A percentile compares a stretch with the other conserved stretches of the same genome.
Evolutionary conservation across 1,140 invertebrate species (phyloP).

Genomic region (Dreissena rostriformis): DNA sequence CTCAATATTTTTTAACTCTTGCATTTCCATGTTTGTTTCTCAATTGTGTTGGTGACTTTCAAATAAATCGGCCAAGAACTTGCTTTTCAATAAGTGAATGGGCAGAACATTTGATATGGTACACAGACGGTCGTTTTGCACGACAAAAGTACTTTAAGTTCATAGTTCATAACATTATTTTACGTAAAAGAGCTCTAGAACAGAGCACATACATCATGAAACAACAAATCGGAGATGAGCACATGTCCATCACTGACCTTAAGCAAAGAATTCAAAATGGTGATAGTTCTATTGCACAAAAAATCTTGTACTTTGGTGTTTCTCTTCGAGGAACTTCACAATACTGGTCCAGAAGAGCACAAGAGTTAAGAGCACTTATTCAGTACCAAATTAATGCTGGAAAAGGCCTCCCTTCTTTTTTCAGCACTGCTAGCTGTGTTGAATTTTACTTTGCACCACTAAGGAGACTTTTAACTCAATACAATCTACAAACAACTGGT

Average conservation of each 20-base stretch:
- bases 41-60: constrained; percentile 46
- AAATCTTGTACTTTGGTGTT: constrained; percentile 56
- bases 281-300: constrained; percentile 48
- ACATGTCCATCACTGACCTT: constrained; percentile 38
- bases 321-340: constrained; percentile 38
- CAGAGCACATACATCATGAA: constrained; percentile 38
- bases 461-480: constrained; percentile 9
- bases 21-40: constrained; percentile 58
- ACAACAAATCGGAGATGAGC: constrained; percentile 58
- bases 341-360: constrained; percentile 53
- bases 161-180: constrained; percentile 60
- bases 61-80: constrained; percentile 52
- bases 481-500: neutral
- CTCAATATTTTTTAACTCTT: constrained; percentile 52
- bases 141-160: constrained; percentile 61
- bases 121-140: constrained; percentile 56
- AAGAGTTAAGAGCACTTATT: constrained; percentile 54
- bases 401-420: constrained; percentile 50
- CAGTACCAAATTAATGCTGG: constrained; percentile 58
- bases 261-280: constrained; percentile 43
- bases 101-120: constrained; percentile 60
- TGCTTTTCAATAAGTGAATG: constrained; percentile 51
- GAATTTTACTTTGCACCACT: constrained; percentile 54
- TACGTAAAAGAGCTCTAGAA: constrained; percentile 39
- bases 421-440: constrained; percentile 53